Conservation (phyloP, 2,113 vertebrate genomes). For the Gymnarchus niloticus region DNA sequence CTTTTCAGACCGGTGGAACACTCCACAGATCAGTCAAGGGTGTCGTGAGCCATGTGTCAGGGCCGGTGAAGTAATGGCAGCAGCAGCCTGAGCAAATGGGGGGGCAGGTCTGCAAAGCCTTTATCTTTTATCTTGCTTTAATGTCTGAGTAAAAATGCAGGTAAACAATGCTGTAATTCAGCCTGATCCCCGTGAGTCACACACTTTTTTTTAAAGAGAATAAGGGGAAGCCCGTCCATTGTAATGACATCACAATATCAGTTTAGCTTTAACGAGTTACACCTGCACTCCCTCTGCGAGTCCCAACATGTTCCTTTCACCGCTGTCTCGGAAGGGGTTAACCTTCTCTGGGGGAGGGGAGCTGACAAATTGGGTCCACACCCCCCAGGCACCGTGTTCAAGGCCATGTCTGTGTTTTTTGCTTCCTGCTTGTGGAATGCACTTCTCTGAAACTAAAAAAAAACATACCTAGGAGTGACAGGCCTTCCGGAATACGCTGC, state of each 20-base stretch:
- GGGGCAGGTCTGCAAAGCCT: not conserved
- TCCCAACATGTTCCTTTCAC: not conserved
- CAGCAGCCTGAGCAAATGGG: not conserved
- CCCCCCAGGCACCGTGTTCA: not conserved
- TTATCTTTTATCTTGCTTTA: not conserved
- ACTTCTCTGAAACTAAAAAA: not conserved
- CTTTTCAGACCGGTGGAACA: no score
- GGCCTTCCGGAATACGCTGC: no score
- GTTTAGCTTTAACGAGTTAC: not conserved
- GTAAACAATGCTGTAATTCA: not conserved
- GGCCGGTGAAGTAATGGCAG: not conserved
- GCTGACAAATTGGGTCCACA: not conserved
- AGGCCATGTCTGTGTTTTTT: not conserved
- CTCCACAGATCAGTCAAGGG: no score
- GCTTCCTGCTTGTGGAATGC: not conserved
- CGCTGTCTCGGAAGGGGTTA: not conserved
- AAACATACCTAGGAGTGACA: not conserved
- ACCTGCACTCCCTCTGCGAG: slow-evolving; percentile 21
- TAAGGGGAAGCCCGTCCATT: not conserved
- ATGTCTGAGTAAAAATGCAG: not conserved
- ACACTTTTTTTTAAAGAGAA: not conserved
- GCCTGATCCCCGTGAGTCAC: not conserved
- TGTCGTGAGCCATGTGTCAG: not conserved
- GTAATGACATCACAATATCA: slow-evolving; percentile 14
- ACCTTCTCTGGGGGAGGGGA: not conserved